Base-by-base conservation (phyloP, 2,888 invertebrate genomes). In the Apamea epomidion region DNA sequence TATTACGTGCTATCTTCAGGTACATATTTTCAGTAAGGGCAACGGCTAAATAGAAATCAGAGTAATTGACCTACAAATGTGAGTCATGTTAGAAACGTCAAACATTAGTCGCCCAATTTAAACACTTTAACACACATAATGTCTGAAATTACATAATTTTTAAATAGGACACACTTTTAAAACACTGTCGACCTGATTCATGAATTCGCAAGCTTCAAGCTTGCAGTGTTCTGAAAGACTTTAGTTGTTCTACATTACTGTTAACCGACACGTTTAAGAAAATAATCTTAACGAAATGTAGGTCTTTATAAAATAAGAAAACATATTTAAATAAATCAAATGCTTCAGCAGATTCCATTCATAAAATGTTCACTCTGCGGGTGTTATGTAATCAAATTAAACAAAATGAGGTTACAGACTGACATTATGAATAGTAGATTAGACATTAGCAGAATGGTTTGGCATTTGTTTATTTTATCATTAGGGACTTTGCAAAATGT, bases 311-410 rank as follows among this genome's bases (percentile, higher is more conserved):
- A 94, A 93, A 94, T 93, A 90, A 92, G 91, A 92, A 91, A 91
- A 84, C 62, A 88, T 91, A 89, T 91, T 91, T 81, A 87, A 92
- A 90, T 90, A 94, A 93, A 93, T 93, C 92, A 93, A 93, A 93
- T 91, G 91, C 91, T 90, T 82, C 83, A 84, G 82, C 91, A 91
- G 92, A 92, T 92, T 93, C 90, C 95, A 95, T 95, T 95, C 94
- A 95, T 93, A 94, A 95, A 94, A 94, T 91, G 85, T 93, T 93
- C 92, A 91, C 91, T 91, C 91, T 86, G 88, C 88, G 88, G 84
- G 84, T 87, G 91, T 95, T 94, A 92, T 93, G 94, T 94, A 95
- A 95, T 94, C 93, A 93, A 93, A 93, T 92, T 93, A 92, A 89
- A 89, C 84, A 88, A 94, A 90, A 95, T 92, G 92, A 92, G 95